Conservation (phyloP, 2,113 vertebrate genomes). For the Hystrix cristata region DNA sequence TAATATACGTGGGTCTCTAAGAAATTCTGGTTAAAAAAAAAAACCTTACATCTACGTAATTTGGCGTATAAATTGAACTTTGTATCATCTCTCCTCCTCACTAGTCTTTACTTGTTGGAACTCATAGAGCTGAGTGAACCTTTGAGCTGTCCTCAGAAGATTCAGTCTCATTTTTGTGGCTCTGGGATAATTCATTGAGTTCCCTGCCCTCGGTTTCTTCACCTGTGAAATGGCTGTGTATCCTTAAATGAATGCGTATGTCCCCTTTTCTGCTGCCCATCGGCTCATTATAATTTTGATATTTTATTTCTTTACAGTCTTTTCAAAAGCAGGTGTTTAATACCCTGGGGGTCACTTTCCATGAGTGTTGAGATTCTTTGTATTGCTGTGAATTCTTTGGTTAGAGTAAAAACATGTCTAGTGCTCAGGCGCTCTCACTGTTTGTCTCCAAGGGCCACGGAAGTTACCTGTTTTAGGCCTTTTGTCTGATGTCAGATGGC, state of each 20-base stretch:
- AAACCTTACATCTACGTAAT: neutral
- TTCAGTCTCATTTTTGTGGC: neutral
- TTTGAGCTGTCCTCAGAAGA: neutral
- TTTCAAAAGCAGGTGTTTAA: neutral
- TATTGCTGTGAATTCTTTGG: neutral
- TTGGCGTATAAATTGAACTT: neutral
- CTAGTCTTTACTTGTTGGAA: neutral
- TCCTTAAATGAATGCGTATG: neutral
- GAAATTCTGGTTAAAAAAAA: neutral
- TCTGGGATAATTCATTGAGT: neutral
- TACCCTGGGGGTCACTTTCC: neutral
- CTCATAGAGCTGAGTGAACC: neutral
- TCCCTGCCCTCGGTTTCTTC: neutral
- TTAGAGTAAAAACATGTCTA: neutral
- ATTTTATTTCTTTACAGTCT: conserved; percentile 17
- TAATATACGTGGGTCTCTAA: neutral
- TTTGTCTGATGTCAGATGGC: neutral
- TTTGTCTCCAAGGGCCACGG: neutral
- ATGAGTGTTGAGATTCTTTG: neutral
- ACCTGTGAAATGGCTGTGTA: neutral
- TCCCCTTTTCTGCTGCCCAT: neutral
- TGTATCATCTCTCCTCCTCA: neutral
- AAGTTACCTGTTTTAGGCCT: neutral
- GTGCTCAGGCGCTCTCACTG: accelerated
- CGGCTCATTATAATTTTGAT: neutral